Evolutionary conservation across 2,113 vertebrate genomes (phyloP), one percentile per base, ranked within the genome.

Genomic region (Sciurus niger): DNA sequence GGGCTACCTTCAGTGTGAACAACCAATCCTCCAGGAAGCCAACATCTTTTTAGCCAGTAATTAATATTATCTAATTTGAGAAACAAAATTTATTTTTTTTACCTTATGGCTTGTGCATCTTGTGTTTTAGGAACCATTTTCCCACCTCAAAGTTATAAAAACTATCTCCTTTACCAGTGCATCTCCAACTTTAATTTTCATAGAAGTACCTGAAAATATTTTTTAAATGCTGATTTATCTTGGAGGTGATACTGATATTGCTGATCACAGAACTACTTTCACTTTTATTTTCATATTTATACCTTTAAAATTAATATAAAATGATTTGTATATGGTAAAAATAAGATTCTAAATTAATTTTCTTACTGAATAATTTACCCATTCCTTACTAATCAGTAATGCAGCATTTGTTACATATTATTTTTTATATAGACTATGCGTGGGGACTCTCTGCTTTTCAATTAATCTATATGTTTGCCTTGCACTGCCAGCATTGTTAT

Each of bases 241-340:
- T 25, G 2, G 9, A 74, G 8, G 0, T 58, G 58, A 55, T 67
- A 53, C 37, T 20, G 25, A 20, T 46, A 72, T 53, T 85, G 63
- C 7, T 17, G 51, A 7, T 91, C 76, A 78, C 30, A 73, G 79
- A 65, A 18, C 34, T 73, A 89, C 10, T 76, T 90, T 80, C 80
- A 74, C 55, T 80, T 80, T 37, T 73, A n/a, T 90, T 80, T 85
- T 89, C 43, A 28, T 48, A 79, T 86, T 80, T 89, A 70, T 77
- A 30, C 46, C 65, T 85, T 90, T 93, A 84, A 90, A 84, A 90
- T 58, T 65, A n/a, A 78, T n/a, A 25, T 67, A 73, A 84, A 84
- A 73, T 85, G 53, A 77, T 18, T 34, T 84, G 12, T 43, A 55
- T 30, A 79, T 67, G 22, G 65, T 86, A 9, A 84, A 78, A 70